phyloP scores from a whole-genome alignment of 2,888 invertebrate genomes.

The Leucozona laternaria region DNA sequence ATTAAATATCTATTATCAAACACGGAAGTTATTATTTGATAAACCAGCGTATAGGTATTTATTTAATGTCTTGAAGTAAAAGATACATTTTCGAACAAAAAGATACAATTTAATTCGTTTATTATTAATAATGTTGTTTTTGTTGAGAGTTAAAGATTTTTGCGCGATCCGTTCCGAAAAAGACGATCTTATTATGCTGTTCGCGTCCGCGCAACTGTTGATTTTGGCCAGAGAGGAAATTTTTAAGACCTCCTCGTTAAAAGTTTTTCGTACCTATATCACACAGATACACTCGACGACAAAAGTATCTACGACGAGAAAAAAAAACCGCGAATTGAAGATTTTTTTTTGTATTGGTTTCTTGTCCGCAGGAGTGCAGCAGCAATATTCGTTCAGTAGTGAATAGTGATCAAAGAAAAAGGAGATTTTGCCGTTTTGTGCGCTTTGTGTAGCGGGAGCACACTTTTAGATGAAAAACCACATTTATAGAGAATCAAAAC shows the following conservation, averaged over 20 bases:
- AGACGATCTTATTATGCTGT: slow-evolving; percentile 73
- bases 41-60: slow-evolving; percentile 14
- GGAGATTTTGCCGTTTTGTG: slow-evolving; percentile 56
- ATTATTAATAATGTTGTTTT: slow-evolving; percentile 11
- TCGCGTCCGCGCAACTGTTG: slow-evolving; percentile 75
- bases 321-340: slow-evolving; percentile 26
- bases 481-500: slow-evolving; percentile 7
- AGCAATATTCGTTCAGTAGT: slow-evolving; percentile 41
- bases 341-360: not conserved
- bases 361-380: slow-evolving; percentile 37
- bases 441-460: slow-evolving; percentile 16
- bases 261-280: slow-evolving; percentile 6
- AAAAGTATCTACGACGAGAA: not conserved
- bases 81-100: slow-evolving; percentile 12
- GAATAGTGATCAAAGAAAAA: slow-evolving; percentile 52
- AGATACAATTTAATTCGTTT: slow-evolving; percentile 22
- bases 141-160: slow-evolving; percentile 21
- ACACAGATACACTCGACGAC: slow-evolving; percentile 26
- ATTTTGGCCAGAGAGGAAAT: slow-evolving; percentile 70
- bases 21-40: slow-evolving; percentile 46
- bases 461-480: slow-evolving; percentile 22
- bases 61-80: slow-evolving; percentile 2
- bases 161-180: slow-evolving; percentile 60
- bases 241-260: slow-evolving; percentile 62
- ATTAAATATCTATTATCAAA: slow-evolving; percentile 39